Percentiles rank a stretch among this genome's conserved stretches.
Evolutionary conservation across 2,797 vertebrate species (phyloP).

Genomic region (Bryconaethiops microstoma): DNA sequence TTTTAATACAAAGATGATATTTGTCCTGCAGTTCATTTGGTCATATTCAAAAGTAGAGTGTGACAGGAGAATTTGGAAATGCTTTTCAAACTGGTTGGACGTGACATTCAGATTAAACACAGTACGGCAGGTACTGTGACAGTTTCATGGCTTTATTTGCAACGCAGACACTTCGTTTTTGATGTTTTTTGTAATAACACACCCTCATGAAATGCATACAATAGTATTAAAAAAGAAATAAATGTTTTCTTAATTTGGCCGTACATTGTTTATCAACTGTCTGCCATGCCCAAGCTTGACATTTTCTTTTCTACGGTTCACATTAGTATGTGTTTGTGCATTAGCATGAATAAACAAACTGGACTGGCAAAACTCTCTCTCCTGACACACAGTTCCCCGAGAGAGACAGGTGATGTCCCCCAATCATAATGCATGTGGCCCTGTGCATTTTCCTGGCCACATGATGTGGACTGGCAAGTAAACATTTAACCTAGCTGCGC

Average conservation of each 20-base stretch:
- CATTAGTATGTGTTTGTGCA: conserved; percentile 19
- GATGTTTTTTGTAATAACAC: no score
- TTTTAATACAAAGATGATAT: no score
- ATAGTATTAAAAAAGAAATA: background rate
- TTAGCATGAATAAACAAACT: conserved; percentile 23
- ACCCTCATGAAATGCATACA: background rate
- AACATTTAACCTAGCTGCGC: conserved; percentile 68
- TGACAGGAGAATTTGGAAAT: no score
- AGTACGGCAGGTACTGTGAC: no score
- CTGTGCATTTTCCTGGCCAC: conserved; percentile 53
- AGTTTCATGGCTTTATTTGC: no score
- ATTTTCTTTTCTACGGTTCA: conserved; percentile 3
- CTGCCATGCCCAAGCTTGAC: background rate
- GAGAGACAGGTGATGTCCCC: conserved; percentile 73
- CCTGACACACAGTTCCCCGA: conserved; percentile 61
- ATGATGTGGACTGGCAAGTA: conserved; percentile 73
- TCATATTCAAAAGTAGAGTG: no score
- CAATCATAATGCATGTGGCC: conserved; percentile 66
- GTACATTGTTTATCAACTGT: conserved; percentile 8
- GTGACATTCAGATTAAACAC: no score
- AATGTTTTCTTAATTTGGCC: background rate
- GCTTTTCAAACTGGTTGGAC: no score
- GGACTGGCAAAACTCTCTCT: conserved; percentile 34
- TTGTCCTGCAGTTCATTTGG: no score
- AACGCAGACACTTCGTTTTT: no score